Evolutionary conservation across 1,140 invertebrate species (phyloP), one percentile per base, ranked within the genome.

Genomic region (Chionoecetes opilio): DNA sequence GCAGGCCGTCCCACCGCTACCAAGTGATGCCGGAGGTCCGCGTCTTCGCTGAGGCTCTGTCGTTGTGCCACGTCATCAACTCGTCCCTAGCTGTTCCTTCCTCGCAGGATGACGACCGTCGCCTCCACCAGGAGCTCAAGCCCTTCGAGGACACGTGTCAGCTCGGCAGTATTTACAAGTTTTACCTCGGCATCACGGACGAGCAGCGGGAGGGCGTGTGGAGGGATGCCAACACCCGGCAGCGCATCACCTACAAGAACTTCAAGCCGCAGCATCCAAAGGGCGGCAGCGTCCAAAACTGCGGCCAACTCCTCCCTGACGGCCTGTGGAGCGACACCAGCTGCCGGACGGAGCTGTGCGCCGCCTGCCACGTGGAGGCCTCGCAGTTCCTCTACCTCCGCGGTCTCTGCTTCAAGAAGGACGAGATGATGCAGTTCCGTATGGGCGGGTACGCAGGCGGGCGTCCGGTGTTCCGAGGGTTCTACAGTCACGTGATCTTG

Each of bases 131-230:
- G 0, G 82, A 86, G 92, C 26, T 87, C 0, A 0, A n/a, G 37
- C 85, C 14, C 11, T 93, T 87, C 84, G 11, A 34, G 26, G 38
- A 53, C 34, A 29, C 29, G 29, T 93, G 92, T 35, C 37, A 46
- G 29, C 92, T 84, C 5, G 84, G 84, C 2, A 63, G 38, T 29
- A 82, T 53, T 9, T 93, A 53, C 84, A 93, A 93, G 82, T 87
- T 93, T 29, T 93, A 38, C 21, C 29, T 93, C 34, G 92, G 92
- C 29, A 93, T 93, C n/a, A 87, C 82, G 9, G 92, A 93, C 84
- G 84, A 93, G 37, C 41, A n/a, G 0, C 82, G 63, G 84, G 92
- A 93, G 14, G 92, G 85, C 8, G 46, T 34, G 8, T 93, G 92
- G 92, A 37, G 31, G 21, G 63, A 93, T 41, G 31, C 17, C 38